phyloP scores from a whole-genome alignment of 35 echinoderm and acorn worm genomes.

The Acanthaster planci region DNA sequence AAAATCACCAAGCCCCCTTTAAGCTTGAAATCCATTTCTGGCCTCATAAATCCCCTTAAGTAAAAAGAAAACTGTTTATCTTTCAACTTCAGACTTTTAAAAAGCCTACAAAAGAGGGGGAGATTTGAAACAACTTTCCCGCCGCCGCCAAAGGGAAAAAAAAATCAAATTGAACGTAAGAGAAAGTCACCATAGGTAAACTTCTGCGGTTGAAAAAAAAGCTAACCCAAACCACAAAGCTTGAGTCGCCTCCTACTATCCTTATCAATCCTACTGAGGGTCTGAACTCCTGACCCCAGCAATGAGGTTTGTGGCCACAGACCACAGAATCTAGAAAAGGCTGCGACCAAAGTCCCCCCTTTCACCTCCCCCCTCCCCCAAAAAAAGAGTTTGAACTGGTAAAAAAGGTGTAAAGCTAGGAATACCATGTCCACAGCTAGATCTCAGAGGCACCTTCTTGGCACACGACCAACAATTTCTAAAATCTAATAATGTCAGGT shows the following conservation, averaged over 20 bases:
- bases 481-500: slow-evolving; percentile 5
- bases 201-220: slow-evolving; percentile 6
- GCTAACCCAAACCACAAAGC: slow-evolving; percentile 3
- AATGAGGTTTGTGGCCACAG: too few species aligned
- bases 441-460: background rate
- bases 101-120: background rate
- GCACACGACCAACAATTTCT: slow-evolving; percentile 15
- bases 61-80: slow-evolving; percentile 15
- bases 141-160: background rate
- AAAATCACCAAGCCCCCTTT: too few species aligned
- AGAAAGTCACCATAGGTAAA: background rate
- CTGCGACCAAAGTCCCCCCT: too few species aligned
- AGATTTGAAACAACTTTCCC: background rate
- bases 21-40: background rate
- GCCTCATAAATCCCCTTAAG: background rate
- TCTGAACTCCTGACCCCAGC: background rate
- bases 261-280: background rate
- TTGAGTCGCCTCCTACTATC: background rate
- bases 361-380: background rate
- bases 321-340: too few species aligned
- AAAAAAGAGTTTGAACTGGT: background rate
- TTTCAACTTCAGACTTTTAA: background rate
- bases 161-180: background rate
- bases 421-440: background rate
- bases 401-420: background rate